Conservation (phyloP, 2,888 invertebrate species). For the Cheilosia grossa region DNA sequence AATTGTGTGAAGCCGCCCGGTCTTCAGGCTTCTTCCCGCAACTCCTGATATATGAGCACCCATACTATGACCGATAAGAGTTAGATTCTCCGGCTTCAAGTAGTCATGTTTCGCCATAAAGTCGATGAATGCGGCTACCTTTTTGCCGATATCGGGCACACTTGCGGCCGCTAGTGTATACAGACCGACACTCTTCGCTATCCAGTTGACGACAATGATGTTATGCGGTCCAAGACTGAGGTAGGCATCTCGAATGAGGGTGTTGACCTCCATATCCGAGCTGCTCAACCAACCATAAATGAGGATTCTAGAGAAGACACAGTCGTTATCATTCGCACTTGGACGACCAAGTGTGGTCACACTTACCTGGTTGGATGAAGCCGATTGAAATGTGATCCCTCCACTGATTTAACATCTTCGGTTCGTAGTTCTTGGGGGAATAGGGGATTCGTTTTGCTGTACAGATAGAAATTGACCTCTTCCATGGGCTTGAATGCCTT, state of each 20-base stretch:
- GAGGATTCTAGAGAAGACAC: constrained; percentile 42
- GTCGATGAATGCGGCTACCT: constrained; percentile 79
- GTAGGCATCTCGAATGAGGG: constrained; percentile 83
- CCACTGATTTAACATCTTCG: neutral
- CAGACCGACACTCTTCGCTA: constrained; percentile 84
- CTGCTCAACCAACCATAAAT: constrained; percentile 46
- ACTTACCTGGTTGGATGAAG: constrained; percentile 39
- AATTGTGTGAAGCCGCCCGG: constrained; percentile 85
- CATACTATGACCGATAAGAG: constrained; percentile 85
- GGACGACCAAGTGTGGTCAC: neutral
- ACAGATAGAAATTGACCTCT: constrained; percentile 10
- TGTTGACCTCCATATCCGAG: constrained; percentile 80
- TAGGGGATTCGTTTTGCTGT: constrained; percentile 5
- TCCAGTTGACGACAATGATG: constrained; percentile 86
- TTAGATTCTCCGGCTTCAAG: constrained; percentile 83
- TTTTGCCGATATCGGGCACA: constrained; percentile 78
- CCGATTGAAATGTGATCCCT: constrained; percentile 11
- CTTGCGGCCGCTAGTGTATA: constrained; percentile 84
- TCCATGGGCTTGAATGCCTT: neutral
- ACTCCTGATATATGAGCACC: constrained; percentile 86
- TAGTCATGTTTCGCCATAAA: constrained; percentile 84
- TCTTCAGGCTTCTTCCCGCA: constrained; percentile 85
- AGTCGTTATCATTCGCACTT: neutral
- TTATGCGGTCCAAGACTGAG: constrained; percentile 85
- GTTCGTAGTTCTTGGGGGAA: neutral